Base-by-base conservation (phyloP, 2,888 invertebrate genomes). In the Microdon myrmicae region DNA sequence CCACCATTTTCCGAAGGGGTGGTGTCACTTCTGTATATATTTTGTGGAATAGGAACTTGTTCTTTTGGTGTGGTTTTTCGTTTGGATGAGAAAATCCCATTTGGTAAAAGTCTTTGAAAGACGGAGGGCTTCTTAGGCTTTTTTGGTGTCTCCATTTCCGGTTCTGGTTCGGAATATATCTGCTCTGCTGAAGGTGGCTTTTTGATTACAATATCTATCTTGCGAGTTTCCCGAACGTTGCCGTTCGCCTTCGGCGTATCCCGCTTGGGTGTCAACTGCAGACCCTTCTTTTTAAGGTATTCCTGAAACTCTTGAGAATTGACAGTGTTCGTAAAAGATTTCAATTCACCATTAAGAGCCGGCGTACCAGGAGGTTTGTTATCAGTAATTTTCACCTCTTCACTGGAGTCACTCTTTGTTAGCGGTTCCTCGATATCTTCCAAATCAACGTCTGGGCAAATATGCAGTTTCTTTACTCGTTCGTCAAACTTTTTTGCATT, bases 401-500 rank as follows among this genome's bases (percentile, higher is more conserved):
- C 77, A 44, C 75, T 76, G 43, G 78, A 78, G 35, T 78, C 75
- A 41, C 75, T 77, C 55, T 77, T 77, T 0, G 77, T 76, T 37
- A 79, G 45, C 2, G 73, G 73, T 10, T 75, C 77, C 23, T 76
- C 79, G 8, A 79, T 74, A 5, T 80, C 80, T 39, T 80, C 80
- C 16, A 79, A 68, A 69, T 80, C 79, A 61, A 77, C 79, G 31
- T 80, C 79, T 3, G 77, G 77, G 26, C 74, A 71, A 12, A 80
- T 72, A 31, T 79, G 74, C 9, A 78, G 59, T 26, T 75, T 75
- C 47, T 77, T 79, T 0, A 78, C 76, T 9, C 80, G 71, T 44
- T 77, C 79, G 60, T 80, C 80, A 43, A 80, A 80, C 49, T 77
- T 78, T 66, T 78, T 79, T 6, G 76, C 80, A 70, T 80, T 80